phyloP scores from a whole-genome alignment of 2,113 vertebrate genomes.

The Ammodytes marinus region DNA sequence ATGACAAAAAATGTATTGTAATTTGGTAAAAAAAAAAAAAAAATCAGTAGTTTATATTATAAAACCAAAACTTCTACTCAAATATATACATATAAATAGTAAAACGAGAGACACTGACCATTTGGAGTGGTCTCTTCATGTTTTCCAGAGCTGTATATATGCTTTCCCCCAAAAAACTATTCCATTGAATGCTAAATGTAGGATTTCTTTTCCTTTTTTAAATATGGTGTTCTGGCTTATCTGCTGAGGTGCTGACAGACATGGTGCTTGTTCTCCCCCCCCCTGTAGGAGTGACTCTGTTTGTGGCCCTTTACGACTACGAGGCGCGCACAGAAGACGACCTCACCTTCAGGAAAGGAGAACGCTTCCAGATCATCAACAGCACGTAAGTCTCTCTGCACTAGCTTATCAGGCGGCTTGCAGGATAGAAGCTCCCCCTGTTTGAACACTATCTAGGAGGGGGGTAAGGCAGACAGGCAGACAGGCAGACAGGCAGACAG shows the following conservation, averaged over 20 bases:
- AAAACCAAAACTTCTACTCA: too few species aligned
- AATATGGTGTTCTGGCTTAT: conserved; percentile 19
- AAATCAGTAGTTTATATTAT: too few species aligned
- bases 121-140: too few species aligned
- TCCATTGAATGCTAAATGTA: too few species aligned
- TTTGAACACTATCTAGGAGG: conserved; percentile 7
- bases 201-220: too few species aligned
- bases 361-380: conserved; percentile 97
- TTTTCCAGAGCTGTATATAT: too few species aligned
- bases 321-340: conserved; percentile 98
- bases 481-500: too few species aligned
- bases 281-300: conserved; percentile 94
- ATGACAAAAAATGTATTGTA: too few species aligned
- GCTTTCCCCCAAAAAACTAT: too few species aligned
- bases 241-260: conserved; percentile 49
- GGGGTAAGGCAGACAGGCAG: background rate
- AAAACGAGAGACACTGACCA: too few species aligned
- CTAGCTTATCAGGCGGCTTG: conserved; percentile 32
- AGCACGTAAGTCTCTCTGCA: conserved; percentile 92
- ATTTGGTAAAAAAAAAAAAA: too few species aligned
- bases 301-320: conserved; percentile 98
- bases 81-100: too few species aligned
- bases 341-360: conserved; percentile 98
- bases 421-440: background rate
- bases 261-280: conserved; percentile 24